A percentile compares a stretch with the other conserved stretches of the same genome.
Conservation (phyloP, 1,140 invertebrate genomes). For the Conopomorpha cramerella region DNA sequence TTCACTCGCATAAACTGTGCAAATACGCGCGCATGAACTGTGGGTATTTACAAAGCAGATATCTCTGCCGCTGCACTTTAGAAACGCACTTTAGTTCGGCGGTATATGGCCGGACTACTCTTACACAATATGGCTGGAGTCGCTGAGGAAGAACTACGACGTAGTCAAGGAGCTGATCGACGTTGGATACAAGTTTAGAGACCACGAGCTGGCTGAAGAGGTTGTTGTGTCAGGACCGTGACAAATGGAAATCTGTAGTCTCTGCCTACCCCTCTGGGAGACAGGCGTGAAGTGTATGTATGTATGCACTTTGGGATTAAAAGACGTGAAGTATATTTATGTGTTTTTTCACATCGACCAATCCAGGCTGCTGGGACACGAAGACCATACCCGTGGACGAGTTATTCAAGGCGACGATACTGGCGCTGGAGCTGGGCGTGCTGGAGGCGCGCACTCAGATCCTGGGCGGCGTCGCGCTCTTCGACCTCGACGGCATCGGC, state of each 20-base stretch:
- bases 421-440: constrained; percentile 73
- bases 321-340: too few species aligned
- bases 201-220: constrained; percentile 47
- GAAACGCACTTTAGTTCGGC: too few species aligned
- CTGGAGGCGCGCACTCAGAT: constrained; percentile 75
- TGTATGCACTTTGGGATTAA: too few species aligned
- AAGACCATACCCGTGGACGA: constrained; percentile 68
- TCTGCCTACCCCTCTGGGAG: too few species aligned
- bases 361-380: constrained; percentile 75
- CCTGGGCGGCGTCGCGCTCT: constrained; percentile 75
- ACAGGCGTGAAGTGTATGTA: too few species aligned
- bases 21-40: too few species aligned
- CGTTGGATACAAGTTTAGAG: constrained; percentile 69
- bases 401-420: constrained; percentile 73
- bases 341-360: too few species aligned
- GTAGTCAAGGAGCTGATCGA: constrained; percentile 68
- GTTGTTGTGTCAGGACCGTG: too few species aligned
- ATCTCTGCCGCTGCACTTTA: too few species aligned
- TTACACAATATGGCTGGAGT: constrained; percentile 75
- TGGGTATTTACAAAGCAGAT: too few species aligned
- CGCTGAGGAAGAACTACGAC: constrained; percentile 57
- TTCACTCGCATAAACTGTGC: too few species aligned
- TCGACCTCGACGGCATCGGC: constrained; percentile 72
- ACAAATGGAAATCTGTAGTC: too few species aligned
- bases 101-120: constrained; percentile 72